phyloP scores from a whole-genome alignment of 1,140 invertebrate species.

The Wiebesia pumilae region DNA sequence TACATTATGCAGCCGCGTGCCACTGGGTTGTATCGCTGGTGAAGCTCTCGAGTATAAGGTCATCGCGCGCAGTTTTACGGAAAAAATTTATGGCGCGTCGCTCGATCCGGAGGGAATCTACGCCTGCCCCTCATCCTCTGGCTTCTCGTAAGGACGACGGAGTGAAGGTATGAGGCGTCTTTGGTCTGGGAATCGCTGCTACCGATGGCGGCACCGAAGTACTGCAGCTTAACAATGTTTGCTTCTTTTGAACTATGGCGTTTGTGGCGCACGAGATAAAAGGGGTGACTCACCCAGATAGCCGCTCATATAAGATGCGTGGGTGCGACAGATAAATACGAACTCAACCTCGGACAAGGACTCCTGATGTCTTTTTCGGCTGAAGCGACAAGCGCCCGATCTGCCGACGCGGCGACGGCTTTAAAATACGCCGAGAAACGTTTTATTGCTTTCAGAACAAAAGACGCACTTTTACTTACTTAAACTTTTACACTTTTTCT shows the following conservation, averaged over 20 bases:
- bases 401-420: not conserved
- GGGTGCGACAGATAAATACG: not conserved
- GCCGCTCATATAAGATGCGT: not conserved
- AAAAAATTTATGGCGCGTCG: slow-evolving; percentile 34
- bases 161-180: no score
- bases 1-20: slow-evolving; percentile 28
- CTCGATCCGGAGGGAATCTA: no score
- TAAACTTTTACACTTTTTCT: no score
- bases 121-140: no score
- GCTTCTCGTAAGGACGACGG: no score
- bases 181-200: not conserved
- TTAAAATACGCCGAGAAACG: not conserved
- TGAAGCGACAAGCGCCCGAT: not conserved
- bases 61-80: not conserved
- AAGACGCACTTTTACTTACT: not conserved
- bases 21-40: not conserved
- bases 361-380: not conserved
- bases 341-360: not conserved
- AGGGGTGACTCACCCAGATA: not conserved
- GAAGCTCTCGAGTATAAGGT: not conserved
- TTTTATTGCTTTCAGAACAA: not conserved
- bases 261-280: not conserved
- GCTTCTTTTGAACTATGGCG: not conserved
- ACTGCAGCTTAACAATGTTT: slow-evolving; percentile 16
- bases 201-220: no score